Percentiles rank a stretch among this genome's conserved stretches.
phyloP scores from a whole-genome alignment of 2,888 invertebrate genomes.

The Azorinus chamasolen region DNA sequence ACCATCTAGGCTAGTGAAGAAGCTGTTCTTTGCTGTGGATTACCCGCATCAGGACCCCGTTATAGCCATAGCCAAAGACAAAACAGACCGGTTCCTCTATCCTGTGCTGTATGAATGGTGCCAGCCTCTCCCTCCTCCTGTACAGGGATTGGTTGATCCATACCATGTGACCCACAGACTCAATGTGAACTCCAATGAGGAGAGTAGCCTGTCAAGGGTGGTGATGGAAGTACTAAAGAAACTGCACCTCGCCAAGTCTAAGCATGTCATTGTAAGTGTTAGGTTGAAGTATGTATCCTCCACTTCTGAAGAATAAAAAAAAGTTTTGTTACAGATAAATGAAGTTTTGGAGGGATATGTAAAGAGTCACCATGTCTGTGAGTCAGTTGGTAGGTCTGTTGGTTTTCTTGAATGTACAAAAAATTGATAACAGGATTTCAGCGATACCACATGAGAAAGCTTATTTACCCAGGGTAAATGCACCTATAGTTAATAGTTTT shows the following conservation, averaged over 20 bases:
- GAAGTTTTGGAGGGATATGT: too few relatives aligned
- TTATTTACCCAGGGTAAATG: too few relatives aligned
- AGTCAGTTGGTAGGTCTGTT: too few relatives aligned
- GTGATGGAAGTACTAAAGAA: constrained; percentile 88
- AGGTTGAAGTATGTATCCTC: not conserved
- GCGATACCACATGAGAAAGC: too few relatives aligned
- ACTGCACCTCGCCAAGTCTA: constrained; percentile 90
- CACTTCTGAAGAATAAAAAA: too few relatives aligned
- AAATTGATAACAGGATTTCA: too few relatives aligned
- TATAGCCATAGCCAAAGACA: constrained; percentile 87
- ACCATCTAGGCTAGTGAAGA: constrained; percentile 83
- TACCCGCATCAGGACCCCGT: constrained; percentile 88
- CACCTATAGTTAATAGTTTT: too few relatives aligned
- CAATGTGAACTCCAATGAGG: constrained; percentile 81
- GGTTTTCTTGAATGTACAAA: too few relatives aligned
- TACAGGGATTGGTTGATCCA: constrained; percentile 87
- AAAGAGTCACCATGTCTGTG: too few relatives aligned
- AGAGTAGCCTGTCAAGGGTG: constrained; percentile 89
- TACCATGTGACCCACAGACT: constrained; percentile 76
- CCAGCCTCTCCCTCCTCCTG: constrained; percentile 86
- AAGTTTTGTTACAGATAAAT: too few relatives aligned
- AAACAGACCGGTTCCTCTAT: constrained; percentile 80
- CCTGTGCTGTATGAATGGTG: constrained; percentile 83
- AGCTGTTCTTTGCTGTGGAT: constrained; percentile 85
- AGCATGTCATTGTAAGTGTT: constrained; percentile 90